Evolutionary conservation across 2,113 vertebrate species (phyloP), one percentile per base, ranked within the genome.

Genomic region (Neodontobutis hainanensis): DNA sequence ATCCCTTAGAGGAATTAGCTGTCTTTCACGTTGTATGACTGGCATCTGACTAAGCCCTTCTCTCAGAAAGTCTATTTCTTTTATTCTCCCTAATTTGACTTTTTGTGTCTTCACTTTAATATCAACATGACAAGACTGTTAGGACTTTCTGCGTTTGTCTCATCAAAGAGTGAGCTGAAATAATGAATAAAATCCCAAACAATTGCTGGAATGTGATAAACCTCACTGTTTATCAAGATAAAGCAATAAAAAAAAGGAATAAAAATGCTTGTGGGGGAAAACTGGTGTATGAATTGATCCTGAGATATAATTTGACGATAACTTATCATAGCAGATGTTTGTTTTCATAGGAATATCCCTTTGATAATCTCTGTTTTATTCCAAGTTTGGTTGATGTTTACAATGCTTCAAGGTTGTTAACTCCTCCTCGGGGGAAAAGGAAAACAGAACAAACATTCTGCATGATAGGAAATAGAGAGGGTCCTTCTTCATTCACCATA

Each of bases 1-100:
- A 72, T 83, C 77, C 78, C 88, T 87, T 85, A 70, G 61, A 87
- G 85, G 88, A 89, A 86, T 83, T 53, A 74, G 83, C 87, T 90
- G 85, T 88, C 89, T 88, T 68, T 86, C 85, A 87, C 45, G 70
- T 84, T 38, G 63, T 78, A 82, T 91, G 89, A 91, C 79, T 88
- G 91, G 75, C 90, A 87, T 84, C 82, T 85, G 80, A 79, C 83
- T 65, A 75, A 70, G 55, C 75, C 65, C 75, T 60, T 73, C 52
- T 12, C 57, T 27, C 81, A 81, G 70, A 70, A 73, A 79, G 55
- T 56, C 73, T 36, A 67, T 65, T 67, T 66, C 55, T 70, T 78
- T 80, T 74, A 62, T 73, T 70, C 64, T 40, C 14, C 9, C 32
- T 80, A 78, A 73, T 76, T 77, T 75, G 27, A 57, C 64, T 61